Conservation (phyloP, 2,888 invertebrate genomes). For the Portevinia maculata region DNA sequence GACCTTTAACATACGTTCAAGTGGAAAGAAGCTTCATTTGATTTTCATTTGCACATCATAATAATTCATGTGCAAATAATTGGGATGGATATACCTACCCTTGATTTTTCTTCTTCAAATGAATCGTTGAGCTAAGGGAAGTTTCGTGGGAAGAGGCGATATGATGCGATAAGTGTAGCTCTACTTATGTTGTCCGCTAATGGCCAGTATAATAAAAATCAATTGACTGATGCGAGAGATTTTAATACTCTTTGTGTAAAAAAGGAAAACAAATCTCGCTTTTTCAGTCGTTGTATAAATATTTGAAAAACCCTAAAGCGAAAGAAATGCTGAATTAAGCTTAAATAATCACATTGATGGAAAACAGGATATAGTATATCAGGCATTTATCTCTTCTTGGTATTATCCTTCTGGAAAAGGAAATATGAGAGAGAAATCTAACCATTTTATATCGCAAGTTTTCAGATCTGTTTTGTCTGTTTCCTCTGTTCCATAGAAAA, state of each 20-base stretch:
- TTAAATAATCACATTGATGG: constrained; percentile 55
- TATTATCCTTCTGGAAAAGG: constrained; percentile 4
- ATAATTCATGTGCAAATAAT: constrained; percentile 63
- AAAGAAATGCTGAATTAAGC: constrained; percentile 60
- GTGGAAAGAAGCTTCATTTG: constrained; percentile 41
- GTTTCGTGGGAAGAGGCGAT: not conserved
- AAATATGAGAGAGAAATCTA: constrained; percentile 27
- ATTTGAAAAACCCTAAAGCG: constrained; percentile 3
- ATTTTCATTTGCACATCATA: constrained; percentile 53
- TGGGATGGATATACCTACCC: not conserved
- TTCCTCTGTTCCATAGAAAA: too few relatives aligned
- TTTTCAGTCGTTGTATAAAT: not conserved
- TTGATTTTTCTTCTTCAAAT: constrained; percentile 1
- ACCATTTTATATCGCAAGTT: constrained; percentile 60
- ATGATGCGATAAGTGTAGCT: not conserved
- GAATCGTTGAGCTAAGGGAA: constrained; percentile 6
- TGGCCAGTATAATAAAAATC: constrained; percentile 32
- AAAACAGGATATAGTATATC: constrained; percentile 45
- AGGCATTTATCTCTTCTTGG: constrained; percentile 20
- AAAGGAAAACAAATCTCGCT: constrained; percentile 26
- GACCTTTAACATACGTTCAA: not conserved
- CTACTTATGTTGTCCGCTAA: constrained; percentile 21
- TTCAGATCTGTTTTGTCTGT: constrained; percentile 41
- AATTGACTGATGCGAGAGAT: constrained; percentile 49
- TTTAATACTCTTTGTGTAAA: constrained; percentile 39